Percentiles rank a stretch among this genome's conserved stretches.
Evolutionary conservation across 2,888 invertebrate genomes (phyloP).

Genomic region (Clivina fossor): DNA sequence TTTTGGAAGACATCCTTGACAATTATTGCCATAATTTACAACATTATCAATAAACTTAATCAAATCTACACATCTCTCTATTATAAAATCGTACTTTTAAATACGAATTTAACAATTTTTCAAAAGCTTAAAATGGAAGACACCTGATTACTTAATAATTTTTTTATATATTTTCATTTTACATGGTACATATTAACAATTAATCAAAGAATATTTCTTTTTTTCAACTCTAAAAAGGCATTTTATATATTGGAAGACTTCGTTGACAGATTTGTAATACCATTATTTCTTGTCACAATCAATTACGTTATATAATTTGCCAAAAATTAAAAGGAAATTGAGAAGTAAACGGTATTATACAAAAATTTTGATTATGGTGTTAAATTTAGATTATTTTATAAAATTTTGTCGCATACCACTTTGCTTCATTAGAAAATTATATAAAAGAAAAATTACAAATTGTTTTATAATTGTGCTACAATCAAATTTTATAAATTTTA

Average conservation of each 20-base stretch:
- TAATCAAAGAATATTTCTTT: conserved; percentile 33
- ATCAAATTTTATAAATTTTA: no score
- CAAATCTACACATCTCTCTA: conserved; percentile 29
- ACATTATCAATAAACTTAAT: conserved; percentile 25
- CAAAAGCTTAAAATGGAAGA: conserved; percentile 41
- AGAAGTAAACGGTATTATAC: no score
- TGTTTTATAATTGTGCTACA: no score
- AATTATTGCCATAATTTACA: conserved; percentile 31
- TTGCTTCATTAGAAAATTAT: no score
- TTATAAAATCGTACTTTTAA: conserved; percentile 27
- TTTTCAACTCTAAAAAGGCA: conserved; percentile 37
- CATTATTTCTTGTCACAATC: conserved; percentile 23
- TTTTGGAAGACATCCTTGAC: conserved; percentile 31
- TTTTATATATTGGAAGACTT: conserved; percentile 42
- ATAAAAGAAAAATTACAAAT: no score
- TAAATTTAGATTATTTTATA: no score
- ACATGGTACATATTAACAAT: conserved; percentile 29
- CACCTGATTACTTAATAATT: conserved; percentile 40
- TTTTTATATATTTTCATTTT: conserved; percentile 25
- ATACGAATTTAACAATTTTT: conserved; percentile 37
- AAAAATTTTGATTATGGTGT: no score
- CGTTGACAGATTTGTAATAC: conserved; percentile 37
- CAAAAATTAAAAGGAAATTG: no score
- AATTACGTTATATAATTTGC: no score
- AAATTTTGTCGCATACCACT: no score